Evolutionary conservation across 1,140 invertebrate species (phyloP), one percentile per base, ranked within the genome.

Genomic region (Lepidotrigona ventralis): DNA sequence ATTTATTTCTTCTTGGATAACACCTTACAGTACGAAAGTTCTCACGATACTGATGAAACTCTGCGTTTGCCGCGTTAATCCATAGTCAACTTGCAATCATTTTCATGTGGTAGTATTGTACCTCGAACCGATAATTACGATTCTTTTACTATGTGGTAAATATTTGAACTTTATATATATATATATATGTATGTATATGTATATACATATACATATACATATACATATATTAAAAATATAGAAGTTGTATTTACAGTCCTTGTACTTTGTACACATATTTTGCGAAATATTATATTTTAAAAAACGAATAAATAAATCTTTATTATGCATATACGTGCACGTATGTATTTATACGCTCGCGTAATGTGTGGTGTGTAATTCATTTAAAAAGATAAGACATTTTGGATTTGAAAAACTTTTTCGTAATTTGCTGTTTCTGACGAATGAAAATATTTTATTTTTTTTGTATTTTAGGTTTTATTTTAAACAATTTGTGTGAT

Each of bases 41-140:
- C 60, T 81, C 70, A 53, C 54, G 70, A 81, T 69, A 84, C 83
- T 84, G 76, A 81, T n/a, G 58, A 54, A 29, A 69, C 72, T 53
- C 26, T 2, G 66, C 51, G 17, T 79, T 72, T 72, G 19, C 53
- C 33, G 53, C 77, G 33, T 15, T 73, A 79, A 51, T 51, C 56
- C 29, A 60, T 51, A n/a, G 51, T 26, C 56, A 17, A 46, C 58
- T 83, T 58, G 46, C 51, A 51, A 83, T 71, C 14, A 56, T 58
- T 64, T 54, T 46, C 39, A 69, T 51, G 21, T 26, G 29, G 64
- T 19, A 21, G 26, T 23, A 14, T 21, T 29, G 63, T 21, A 51
- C 9, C 17, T 21, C 29, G 6, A 58, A 58, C 19, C 2, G 14
- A 33, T 21, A 68, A 64, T 56, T 17, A n/a, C 11, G 64, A 70